Base-by-base conservation (phyloP, 2,113 vertebrate genomes). In the Limanda limanda region DNA sequence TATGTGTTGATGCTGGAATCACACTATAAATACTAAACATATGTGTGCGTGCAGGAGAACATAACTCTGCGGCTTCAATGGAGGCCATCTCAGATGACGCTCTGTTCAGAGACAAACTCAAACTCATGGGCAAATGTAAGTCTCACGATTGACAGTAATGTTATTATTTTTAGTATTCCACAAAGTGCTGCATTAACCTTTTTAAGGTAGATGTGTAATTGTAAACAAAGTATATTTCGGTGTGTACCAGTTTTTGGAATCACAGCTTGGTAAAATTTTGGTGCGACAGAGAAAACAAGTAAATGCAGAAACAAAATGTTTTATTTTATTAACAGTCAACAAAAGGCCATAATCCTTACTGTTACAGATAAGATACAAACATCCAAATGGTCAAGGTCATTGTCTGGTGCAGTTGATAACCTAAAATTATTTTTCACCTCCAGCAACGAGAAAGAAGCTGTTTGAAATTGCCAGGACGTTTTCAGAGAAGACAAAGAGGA, bases 91-190 rank as follows among this genome's bases (percentile, higher is more conserved):
- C 96, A 27, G 98, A 99, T 57, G 98, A 99, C 66, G 97, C 97
- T 89, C 94, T 97, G 91, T 99, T 99, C 94, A 94, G 97, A 93
- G 98, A 98, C 95, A 99, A 98, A 90, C 89, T 99, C 83, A 98
- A 97, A 86, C 98, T 97, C 95, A 99, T 99, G 98, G 98, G 98
- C 1, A 99, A 99, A 94, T 99, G 98, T 98, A 93, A 97, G 97
- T 64, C 1, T 40, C 12, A 10, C 23, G 13, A 13, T 56, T 52
- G 5, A 63, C 10, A 72, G 20, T 8, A 55, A 23, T 37, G 3
- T 15, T 48, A 31, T 7, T 31, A 31, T 31, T 31, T 7, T 1
- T 31, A 13, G 42, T 45, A 17, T 45, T 57, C 61, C 40, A 54
- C 13, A 47, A 61, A 31, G 13, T 1, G 25, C 59, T n/a, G 23